Percentiles rank a stretch among this genome's conserved stretches.
Conservation (phyloP, 2,888 invertebrate genomes). For the Pristionchus fissidentatus region DNA sequence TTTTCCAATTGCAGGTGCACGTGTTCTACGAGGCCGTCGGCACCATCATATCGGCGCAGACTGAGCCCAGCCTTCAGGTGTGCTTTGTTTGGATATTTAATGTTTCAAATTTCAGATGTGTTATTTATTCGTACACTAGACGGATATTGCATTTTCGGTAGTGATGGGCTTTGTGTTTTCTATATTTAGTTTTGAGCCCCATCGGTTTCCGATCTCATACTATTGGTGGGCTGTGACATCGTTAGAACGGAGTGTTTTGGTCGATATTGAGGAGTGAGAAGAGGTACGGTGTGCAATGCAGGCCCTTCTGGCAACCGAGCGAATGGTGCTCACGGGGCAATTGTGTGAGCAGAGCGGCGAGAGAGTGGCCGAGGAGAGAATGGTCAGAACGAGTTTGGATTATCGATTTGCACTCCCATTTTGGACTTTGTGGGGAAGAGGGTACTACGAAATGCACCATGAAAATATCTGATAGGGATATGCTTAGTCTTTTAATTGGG, state of each 20-base stretch:
- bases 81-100: neutral
- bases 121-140: neutral
- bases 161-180: neutral
- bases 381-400: slow-evolving; percentile 2
- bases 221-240: neutral
- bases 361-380: slow-evolving; percentile 25
- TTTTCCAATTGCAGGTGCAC: slow-evolving; percentile 80
- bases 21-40: slow-evolving; percentile 99
- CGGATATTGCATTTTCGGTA: neutral
- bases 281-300: neutral
- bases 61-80: slow-evolving; percentile 13
- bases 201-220: neutral
- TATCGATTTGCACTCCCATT: no score
- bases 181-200: neutral
- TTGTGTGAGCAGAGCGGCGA: neutral
- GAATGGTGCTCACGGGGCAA: neutral
- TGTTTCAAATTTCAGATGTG: neutral
- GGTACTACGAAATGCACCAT: no score
- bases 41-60: slow-evolving; percentile 96
- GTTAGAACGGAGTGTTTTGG: neutral
- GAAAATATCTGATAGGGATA: no score
- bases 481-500: no score
- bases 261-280: neutral
- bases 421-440: no score
- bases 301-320: slow-evolving; percentile 17